Percentiles rank a stretch among this genome's conserved stretches.
phyloP scores from a whole-genome alignment of 2,888 invertebrate species.

The Asteroscopus sphinx region DNA sequence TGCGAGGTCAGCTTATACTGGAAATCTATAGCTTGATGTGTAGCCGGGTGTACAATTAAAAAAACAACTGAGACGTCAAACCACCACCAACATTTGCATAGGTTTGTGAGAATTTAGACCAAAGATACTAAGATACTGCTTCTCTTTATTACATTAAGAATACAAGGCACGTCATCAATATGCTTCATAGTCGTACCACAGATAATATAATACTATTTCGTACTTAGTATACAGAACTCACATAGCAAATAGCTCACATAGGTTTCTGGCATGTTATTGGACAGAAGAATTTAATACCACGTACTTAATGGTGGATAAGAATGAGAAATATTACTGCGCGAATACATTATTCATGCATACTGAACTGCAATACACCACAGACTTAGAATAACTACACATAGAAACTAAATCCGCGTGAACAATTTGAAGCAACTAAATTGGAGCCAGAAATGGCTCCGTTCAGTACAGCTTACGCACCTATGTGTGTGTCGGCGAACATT shows the following conservation, averaged over 20 bases:
- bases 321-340: conserved; percentile 11
- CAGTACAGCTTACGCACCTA: too few species aligned
- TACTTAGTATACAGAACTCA: neutral
- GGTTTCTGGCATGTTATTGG: neutral
- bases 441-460: too few species aligned
- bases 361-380: neutral
- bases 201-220: too few species aligned
- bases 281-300: conserved; percentile 36
- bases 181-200: conserved; percentile 3
- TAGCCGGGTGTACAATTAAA: too few species aligned
- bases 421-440: too few species aligned
- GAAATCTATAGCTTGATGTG: too few species aligned
- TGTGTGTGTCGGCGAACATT: too few species aligned
- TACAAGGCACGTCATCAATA: conserved; percentile 21
- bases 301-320: conserved; percentile 5
- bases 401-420: too few species aligned
- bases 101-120: neutral
- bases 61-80: too few species aligned
- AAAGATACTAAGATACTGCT: neutral
- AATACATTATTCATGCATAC: neutral
- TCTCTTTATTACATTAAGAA: conserved; percentile 9
- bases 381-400: too few species aligned
- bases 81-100: too few species aligned
- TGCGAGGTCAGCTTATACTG: too few species aligned
- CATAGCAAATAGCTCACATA: neutral